Evolutionary conservation across 2,888 invertebrate species (phyloP), one percentile per base, ranked within the genome.

Genomic region (Listrodromus nycthemerus): DNA sequence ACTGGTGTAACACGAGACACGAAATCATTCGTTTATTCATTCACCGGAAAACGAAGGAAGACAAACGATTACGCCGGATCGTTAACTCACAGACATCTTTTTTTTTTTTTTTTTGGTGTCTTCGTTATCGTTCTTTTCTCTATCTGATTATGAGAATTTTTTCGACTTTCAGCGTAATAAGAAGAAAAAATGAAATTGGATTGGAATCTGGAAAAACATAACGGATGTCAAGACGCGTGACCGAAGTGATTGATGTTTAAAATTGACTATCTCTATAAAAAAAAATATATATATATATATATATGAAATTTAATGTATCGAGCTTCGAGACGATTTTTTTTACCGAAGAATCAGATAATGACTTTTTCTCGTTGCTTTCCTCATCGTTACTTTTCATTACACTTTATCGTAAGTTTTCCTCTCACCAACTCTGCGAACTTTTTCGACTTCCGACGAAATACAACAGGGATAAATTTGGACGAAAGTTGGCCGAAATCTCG

Each of bases 1-100:
- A 71, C 70, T 58, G 24, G 65, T 75, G 79, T 83, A 82, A 82
- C 45, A 65, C 69, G 79, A 75, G 75, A 77, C 79, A 79, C 78
- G 75, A 79, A 83, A 75, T 66, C 33, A 70, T 83, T 70, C 82
- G 37, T 79, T 79, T 75, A 41, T 75, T 79, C 70, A 65, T 65
- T 52, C 21, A 66, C 50, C 52, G 58, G 33, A 41, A 24, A 75
- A 52, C 10, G 27, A 37, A 66, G 65, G 65, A 65, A 65, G 55
- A n/a, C 69, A n/a, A 37, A 37, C 37, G 37, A 37, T 37, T 37
- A 8, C 37, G 37, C 37, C 10, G 37, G 21, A 21, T 19, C 52
- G 52, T 52, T n/a, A 78, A 65, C 73, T 21, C 67, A 52, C 71
- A 50, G 61, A 70, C 45, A 52, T 69, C 48, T 65, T 27, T 10